A percentile compares a stretch with the other conserved stretches of the same genome.
Conservation (phyloP, 2,797 vertebrate genomes). For the Orestias chungarensis region DNA sequence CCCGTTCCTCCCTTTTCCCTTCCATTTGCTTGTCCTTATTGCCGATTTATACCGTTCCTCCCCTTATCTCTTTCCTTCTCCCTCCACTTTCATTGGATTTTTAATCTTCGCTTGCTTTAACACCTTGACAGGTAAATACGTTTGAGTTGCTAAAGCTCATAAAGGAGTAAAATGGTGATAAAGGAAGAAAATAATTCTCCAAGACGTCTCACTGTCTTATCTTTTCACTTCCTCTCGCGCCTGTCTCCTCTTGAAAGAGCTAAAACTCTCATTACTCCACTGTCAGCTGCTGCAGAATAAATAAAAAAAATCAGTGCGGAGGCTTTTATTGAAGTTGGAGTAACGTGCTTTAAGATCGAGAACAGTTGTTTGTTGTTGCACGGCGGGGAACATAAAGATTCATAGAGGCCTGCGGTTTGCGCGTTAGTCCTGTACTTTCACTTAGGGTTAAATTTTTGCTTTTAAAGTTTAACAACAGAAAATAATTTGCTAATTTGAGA, state of each 20-base stretch:
- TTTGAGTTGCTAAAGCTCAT: slow-evolving; percentile 25
- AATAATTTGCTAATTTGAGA: too few species aligned
- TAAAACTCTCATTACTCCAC: slow-evolving; percentile 43
- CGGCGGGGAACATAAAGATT: neutral
- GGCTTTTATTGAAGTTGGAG: slow-evolving; percentile 23
- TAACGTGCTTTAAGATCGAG: slow-evolving; percentile 2
- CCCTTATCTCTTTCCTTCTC: neutral
- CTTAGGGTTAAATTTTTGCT: neutral
- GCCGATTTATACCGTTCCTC: slow-evolving; percentile 6
- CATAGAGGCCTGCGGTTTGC: neutral
- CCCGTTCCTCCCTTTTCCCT: neutral
- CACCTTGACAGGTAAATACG: slow-evolving; percentile 21
- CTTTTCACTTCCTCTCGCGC: slow-evolving; percentile 21
- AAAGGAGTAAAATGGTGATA: slow-evolving; percentile 29
- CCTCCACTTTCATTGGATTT: neutral
- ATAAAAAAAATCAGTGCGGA: slow-evolving; percentile 2
- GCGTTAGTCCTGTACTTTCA: too few species aligned
- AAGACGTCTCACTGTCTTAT: slow-evolving; percentile 36
- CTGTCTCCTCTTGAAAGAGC: slow-evolving; percentile 24
- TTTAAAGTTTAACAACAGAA: too few species aligned
- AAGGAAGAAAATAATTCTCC: slow-evolving; percentile 18
- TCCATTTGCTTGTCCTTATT: neutral
- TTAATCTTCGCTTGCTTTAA: slow-evolving; percentile 4
- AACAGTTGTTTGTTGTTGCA: slow-evolving; percentile 10
- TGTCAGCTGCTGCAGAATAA: slow-evolving; percentile 43